These are phyloP conservation scores for Phalacrocorax pelagicus DNA, from an alignment of 2,113 vertebrate genomes.

Conservation along the genomic window DNA sequence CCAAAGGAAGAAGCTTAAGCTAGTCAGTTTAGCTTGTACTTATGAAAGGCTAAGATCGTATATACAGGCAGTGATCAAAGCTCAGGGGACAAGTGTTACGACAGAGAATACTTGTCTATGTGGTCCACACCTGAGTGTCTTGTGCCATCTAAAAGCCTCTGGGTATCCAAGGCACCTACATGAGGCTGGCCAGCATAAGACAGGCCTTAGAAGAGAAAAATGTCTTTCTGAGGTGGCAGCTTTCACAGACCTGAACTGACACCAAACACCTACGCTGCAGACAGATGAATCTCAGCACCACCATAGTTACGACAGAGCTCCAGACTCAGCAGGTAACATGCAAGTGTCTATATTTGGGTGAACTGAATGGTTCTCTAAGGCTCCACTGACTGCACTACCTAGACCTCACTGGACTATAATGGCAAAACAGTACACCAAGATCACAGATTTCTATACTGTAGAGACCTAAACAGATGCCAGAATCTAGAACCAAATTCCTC, in stretches of 20 bases:
- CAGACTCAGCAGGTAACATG: neutral
- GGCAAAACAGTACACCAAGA: neutral
- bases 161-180: neutral
- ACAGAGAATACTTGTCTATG: neutral
- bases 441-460: neutral
- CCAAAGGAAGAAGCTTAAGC: neutral
- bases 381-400: neutral
- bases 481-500: neutral
- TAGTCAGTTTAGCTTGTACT: neutral
- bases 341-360: neutral
- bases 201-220: neutral
- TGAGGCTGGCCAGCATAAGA: neutral
- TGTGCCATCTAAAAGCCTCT: neutral
- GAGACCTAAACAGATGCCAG: neutral
- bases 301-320: rapidly evolving
- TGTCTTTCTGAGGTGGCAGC: neutral
- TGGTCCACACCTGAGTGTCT: neutral
- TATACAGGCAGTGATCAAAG: neutral
- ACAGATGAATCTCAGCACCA: neutral
- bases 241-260: neutral
- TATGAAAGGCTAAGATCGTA: neutral
- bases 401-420: neutral
- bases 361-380: neutral
- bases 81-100: neutral
- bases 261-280: neutral